phyloP scores from a whole-genome alignment of 2,797 vertebrate genomes.

The Microcaecilia unicolor region DNA sequence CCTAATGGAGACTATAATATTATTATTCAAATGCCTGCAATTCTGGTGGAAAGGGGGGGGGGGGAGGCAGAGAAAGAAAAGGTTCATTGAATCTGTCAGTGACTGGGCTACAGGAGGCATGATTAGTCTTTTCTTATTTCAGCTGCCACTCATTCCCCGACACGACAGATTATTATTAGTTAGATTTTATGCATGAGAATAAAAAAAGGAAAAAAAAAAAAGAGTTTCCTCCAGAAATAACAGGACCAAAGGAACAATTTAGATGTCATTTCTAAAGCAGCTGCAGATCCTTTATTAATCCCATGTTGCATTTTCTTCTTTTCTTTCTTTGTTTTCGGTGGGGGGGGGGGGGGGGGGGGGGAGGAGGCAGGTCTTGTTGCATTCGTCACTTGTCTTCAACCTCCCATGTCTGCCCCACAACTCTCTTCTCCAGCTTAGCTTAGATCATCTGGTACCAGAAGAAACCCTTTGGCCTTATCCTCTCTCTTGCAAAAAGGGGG shows the following conservation, averaged over 20 bases:
- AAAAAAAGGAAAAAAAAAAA: slow-evolving; percentile 17
- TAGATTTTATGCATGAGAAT: slow-evolving; percentile 38
- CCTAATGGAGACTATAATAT: slow-evolving; percentile 63
- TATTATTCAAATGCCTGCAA: slow-evolving; percentile 66
- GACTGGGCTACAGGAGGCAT: slow-evolving; percentile 51
- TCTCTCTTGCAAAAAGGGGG: too few species aligned
- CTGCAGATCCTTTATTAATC: slow-evolving; percentile 23
- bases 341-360: too few species aligned
- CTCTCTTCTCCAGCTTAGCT: too few species aligned
- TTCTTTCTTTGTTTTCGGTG: too few species aligned
- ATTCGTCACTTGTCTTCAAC: too few species aligned
- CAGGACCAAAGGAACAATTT: slow-evolving; percentile 44
- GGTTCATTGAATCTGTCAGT: slow-evolving; percentile 55
- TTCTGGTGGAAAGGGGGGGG: slow-evolving; percentile 42
- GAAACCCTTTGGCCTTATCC: too few species aligned
- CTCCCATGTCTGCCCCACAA: too few species aligned
- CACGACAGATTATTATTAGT: slow-evolving; percentile 52
- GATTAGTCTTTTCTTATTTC: slow-evolving; percentile 60
- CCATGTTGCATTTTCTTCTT: slow-evolving; percentile 7
- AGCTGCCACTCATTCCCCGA: slow-evolving; percentile 55
- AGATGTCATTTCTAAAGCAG: slow-evolving; percentile 40
- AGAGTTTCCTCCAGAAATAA: slow-evolving; percentile 33
- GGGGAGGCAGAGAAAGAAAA: slow-evolving; percentile 24
- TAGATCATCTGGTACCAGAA: too few species aligned
- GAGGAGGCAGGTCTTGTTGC: too few species aligned